Evolutionary conservation across 2,113 vertebrate genomes (phyloP).

Genomic region (Calyptomena viridis): DNA sequence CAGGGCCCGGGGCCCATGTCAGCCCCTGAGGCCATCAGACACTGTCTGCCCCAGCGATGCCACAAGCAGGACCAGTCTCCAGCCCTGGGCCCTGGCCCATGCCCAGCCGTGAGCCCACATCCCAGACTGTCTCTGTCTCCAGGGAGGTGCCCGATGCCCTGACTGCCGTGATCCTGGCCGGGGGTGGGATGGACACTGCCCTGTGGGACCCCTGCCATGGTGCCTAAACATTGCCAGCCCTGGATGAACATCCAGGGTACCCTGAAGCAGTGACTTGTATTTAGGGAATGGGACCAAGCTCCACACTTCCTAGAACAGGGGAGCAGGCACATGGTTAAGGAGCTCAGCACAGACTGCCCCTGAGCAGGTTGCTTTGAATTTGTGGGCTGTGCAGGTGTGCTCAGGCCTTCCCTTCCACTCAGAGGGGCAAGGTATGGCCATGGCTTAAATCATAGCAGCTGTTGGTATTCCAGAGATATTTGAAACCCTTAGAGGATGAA

Average conservation of each 20-base stretch:
- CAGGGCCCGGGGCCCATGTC: neutral
- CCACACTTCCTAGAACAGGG: too few relatives aligned
- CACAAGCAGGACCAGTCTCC: fast-evolving
- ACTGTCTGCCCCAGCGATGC: neutral
- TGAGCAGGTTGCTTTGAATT: neutral
- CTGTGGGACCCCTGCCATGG: fast-evolving
- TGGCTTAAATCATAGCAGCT: neutral
- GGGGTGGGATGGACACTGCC: neutral
- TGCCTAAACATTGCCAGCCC: neutral
- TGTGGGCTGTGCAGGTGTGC: neutral
- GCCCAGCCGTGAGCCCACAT: too few relatives aligned
- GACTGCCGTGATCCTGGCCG: neutral
- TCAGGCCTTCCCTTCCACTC: neutral
- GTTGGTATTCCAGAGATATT: neutral
- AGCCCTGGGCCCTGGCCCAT: neutral
- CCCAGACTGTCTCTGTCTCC: neutral
- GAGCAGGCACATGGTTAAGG: fast-evolving
- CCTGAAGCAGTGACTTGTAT: neutral
- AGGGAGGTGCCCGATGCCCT: neutral
- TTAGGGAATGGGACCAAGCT: neutral
- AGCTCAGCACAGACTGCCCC: neutral
- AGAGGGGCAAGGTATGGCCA: neutral
- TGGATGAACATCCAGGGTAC: neutral
- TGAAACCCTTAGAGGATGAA: neutral
- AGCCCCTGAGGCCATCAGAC: neutral